Evolutionary conservation across 2,888 invertebrate species (phyloP).

Genomic region (Hyalella azteca): DNA sequence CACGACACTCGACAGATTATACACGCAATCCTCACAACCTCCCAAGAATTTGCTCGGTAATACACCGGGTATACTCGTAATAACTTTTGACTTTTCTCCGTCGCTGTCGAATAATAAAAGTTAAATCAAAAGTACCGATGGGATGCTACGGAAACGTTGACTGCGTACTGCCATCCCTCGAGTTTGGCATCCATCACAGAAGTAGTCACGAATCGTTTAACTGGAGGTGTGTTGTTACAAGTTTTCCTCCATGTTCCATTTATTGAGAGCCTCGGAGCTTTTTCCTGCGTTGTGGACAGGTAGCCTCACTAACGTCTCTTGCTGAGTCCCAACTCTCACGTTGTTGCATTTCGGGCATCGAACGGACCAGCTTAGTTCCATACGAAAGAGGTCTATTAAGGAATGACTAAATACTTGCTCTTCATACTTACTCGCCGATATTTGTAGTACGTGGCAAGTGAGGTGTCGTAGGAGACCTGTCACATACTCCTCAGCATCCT

Average conservation of each 20-base stretch:
- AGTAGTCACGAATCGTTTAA: neutral
- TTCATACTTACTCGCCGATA: neutral
- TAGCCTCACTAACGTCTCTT: neutral
- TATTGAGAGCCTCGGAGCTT: neutral
- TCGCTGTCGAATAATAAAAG: neutral
- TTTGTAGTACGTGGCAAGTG: neutral
- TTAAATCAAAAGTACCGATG: constrained; percentile 11
- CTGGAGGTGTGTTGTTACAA: neutral
- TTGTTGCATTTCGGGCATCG: neutral
- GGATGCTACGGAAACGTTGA: neutral
- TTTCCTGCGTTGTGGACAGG: neutral
- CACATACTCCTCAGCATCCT: neutral
- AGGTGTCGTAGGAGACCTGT: neutral
- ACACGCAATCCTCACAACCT: constrained; percentile 6
- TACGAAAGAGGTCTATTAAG: constrained; percentile 3
- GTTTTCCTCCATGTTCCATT: neutral
- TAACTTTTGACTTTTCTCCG: neutral
- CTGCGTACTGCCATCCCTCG: neutral
- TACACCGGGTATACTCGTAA: neutral
- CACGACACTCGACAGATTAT: neutral
- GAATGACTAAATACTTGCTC: neutral
- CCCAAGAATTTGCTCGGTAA: neutral
- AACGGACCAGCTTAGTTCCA: neutral
- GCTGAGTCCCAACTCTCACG: neutral
- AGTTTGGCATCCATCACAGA: neutral